Percentiles rank a stretch among this genome's conserved stretches.
phyloP scores from a whole-genome alignment of 2,888 invertebrate species.

The Alloplasta piceator region DNA sequence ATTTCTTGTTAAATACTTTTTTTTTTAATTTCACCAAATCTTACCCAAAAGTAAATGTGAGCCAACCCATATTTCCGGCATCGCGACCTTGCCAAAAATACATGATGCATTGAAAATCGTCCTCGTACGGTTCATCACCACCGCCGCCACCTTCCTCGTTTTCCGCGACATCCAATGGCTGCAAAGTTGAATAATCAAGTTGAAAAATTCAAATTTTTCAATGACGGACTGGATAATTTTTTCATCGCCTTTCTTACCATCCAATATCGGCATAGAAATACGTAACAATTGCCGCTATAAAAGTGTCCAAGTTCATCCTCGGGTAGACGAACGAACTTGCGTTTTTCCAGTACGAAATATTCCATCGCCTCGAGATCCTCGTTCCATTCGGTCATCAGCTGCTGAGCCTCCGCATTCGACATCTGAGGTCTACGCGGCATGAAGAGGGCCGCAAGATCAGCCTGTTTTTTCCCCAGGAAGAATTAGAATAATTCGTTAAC shows the following conservation, averaged over 20 bases:
- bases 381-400: slow-evolving; percentile 98
- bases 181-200: neutral
- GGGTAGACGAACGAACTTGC: slow-evolving; percentile 98
- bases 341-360: slow-evolving; percentile 97
- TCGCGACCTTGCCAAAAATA: slow-evolving; percentile 99
- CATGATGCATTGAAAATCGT: slow-evolving; percentile 96
- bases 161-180: slow-evolving; percentile 83
- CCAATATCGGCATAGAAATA: slow-evolving; percentile 98
- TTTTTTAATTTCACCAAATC: too few species aligned
- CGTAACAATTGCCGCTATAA: slow-evolving; percentile 98
- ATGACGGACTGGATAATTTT: neutral
- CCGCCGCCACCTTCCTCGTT: slow-evolving; percentile 84
- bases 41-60: slow-evolving; percentile 97
- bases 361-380: slow-evolving; percentile 99
- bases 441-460: slow-evolving; percentile 97
- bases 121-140: slow-evolving; percentile 85
- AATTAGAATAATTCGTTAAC: too few species aligned
- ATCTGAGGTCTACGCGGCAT: slow-evolving; percentile 96
- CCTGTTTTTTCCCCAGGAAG: slow-evolving; percentile 83
- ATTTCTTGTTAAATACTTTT: too few species aligned
- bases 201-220: neutral
- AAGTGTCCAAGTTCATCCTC: slow-evolving; percentile 97
- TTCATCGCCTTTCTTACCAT: slow-evolving; percentile 83
- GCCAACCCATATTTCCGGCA: slow-evolving; percentile 99
- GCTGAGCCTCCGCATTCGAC: slow-evolving; percentile 92